Percentiles rank a stretch among this genome's conserved stretches.
Evolutionary conservation across 1,140 invertebrate species (phyloP).

Genomic region (Melanaphis sacchari): DNA sequence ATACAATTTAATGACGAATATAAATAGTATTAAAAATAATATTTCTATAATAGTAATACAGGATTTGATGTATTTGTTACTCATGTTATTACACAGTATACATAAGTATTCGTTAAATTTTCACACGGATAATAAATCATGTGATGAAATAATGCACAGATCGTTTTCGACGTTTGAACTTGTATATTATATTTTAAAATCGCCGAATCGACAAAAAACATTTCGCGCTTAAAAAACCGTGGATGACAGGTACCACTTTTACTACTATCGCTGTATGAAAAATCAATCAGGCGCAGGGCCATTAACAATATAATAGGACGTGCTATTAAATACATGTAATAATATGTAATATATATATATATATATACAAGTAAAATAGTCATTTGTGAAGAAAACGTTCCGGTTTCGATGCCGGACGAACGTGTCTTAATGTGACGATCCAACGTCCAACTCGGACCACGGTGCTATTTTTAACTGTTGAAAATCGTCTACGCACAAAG

Average conservation of each 20-base stretch:
- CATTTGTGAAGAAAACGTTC: not conserved
- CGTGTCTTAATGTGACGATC: not conserved
- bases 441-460: not conserved
- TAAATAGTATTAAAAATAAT: no score
- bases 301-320: not conserved
- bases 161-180: not conserved
- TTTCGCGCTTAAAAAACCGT: not conserved
- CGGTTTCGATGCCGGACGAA: not conserved
- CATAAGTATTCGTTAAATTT: not conserved
- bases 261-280: not conserved
- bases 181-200: not conserved
- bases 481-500: conserved; percentile 5
- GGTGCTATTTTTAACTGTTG: not conserved
- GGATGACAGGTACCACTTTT: not conserved
- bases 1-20: no score
- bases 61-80: no score
- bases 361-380: not conserved
- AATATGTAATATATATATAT: not conserved
- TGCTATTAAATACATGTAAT: not conserved
- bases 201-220: not conserved
- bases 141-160: not conserved
- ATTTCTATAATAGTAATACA: no score
- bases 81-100: no score
- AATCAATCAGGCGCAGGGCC: not conserved
- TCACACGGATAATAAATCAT: not conserved